These are phyloP conservation scores for Thereuonema tuberculata DNA, from an alignment of 1,140 invertebrate genomes.

Conservation along the genomic window DNA sequence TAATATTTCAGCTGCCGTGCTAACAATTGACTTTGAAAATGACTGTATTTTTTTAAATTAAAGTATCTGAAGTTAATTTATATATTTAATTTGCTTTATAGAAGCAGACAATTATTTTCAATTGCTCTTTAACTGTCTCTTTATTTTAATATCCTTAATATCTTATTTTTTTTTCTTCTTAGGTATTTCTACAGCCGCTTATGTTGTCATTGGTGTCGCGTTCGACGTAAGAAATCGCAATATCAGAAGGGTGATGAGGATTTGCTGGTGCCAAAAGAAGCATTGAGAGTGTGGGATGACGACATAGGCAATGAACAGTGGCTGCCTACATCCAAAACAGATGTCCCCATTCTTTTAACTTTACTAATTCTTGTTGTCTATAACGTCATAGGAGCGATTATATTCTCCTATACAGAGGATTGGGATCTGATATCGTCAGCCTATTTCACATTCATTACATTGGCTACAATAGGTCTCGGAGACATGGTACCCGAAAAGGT, in stretches of 20 bases:
- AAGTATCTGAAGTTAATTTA: too few species aligned
- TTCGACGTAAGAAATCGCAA: conserved; percentile 16
- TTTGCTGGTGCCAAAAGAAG: conserved; percentile 3
- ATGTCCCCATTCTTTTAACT: conserved; percentile 26
- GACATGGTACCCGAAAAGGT: conserved; percentile 33
- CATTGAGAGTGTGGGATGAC: conserved; percentile 17
- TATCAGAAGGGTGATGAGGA: conserved; percentile 12
- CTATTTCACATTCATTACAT: conserved; percentile 38
- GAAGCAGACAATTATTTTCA: too few species aligned
- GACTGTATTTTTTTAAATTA: too few species aligned
- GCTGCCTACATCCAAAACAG: conserved; percentile 25
- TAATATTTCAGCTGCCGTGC: too few species aligned
- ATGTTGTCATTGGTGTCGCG: conserved; percentile 24
- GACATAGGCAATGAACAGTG: conserved; percentile 24
- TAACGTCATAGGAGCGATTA: conserved; percentile 31
- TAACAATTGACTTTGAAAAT: too few species aligned
- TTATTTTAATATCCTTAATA: too few species aligned
- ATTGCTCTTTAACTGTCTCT: too few species aligned
- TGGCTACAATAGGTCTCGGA: conserved; percentile 38
- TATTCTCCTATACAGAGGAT: conserved; percentile 18
- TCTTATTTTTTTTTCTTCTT: neutral
- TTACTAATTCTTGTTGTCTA: conserved; percentile 33
- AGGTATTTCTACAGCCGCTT: conserved; percentile 17
- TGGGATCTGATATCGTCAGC: conserved; percentile 34
- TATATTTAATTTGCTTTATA: neutral